phyloP scores from a whole-genome alignment of 2,113 vertebrate genomes.

The Puffinus mauretanicus region DNA sequence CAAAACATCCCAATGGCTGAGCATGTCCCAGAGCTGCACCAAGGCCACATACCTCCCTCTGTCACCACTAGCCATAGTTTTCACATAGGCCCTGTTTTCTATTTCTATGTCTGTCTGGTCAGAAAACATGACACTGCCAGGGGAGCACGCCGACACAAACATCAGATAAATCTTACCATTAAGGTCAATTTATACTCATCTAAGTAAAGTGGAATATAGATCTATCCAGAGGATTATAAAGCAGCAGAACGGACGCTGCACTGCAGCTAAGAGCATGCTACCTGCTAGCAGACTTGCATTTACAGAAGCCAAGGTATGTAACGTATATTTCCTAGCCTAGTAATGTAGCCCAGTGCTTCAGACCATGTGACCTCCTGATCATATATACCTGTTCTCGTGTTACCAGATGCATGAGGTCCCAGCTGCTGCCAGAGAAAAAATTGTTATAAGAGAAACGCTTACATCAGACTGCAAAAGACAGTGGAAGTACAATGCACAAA shows the following conservation, averaged over 20 bases:
- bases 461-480: background rate
- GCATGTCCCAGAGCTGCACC: background rate
- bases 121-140: background rate
- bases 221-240: background rate
- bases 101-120: background rate
- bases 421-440: background rate
- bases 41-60: background rate
- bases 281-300: background rate
- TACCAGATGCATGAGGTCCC: background rate
- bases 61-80: background rate
- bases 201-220: background rate
- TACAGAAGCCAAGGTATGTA: background rate
- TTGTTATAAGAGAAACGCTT: background rate
- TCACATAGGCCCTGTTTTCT: background rate
- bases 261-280: background rate
- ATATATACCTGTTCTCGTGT: background rate
- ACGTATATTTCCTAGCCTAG: background rate
- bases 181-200: background rate
- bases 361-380: accelerated
- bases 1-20: background rate
- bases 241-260: background rate
- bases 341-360: background rate
- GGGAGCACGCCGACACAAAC: background rate
- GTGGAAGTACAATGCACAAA: background rate
- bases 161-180: background rate